Percentiles rank a stretch among this genome's conserved stretches.
Conservation (phyloP, 2,113 vertebrate genomes). For the Parus major region DNA sequence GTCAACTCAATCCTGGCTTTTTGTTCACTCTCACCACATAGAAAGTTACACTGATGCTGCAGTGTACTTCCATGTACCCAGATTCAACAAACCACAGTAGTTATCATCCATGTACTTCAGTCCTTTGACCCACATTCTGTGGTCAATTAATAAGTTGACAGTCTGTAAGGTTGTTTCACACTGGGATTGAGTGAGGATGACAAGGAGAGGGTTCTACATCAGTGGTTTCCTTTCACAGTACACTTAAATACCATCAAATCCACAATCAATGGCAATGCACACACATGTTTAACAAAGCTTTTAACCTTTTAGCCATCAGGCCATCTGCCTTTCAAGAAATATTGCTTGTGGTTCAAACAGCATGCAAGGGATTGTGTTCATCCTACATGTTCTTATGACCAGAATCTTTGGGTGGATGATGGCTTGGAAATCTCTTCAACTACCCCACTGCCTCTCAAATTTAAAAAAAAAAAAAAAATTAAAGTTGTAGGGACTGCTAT, state of each 20-base stretch:
- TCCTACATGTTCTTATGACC: background rate
- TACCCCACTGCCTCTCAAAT: background rate
- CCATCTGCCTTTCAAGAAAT: conserved; percentile 43
- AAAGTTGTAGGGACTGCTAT: background rate
- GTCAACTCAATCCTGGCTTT: background rate
- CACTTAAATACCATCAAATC: conserved; percentile 63
- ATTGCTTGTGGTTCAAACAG: conserved; percentile 1
- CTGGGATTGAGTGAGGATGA: conserved; percentile 22
- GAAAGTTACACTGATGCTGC: background rate
- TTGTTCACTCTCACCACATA: background rate
- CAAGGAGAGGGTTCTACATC: conserved; percentile 20
- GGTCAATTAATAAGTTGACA: conserved; percentile 63
- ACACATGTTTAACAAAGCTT: conserved; percentile 58
- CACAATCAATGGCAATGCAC: conserved; percentile 54
- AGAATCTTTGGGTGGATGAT: background rate
- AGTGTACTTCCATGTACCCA: background rate
- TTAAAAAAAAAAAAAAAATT: background rate
- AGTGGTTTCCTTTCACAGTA: conserved; percentile 53
- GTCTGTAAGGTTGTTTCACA: conserved; percentile 40
- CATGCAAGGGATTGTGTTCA: background rate
- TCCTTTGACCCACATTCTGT: background rate
- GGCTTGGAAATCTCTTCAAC: background rate
- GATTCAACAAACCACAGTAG: background rate
- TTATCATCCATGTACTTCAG: background rate
- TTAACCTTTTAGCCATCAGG: conserved; percentile 59